Evolutionary conservation across 2,113 vertebrate genomes (phyloP), one percentile per base, ranked within the genome.

Genomic region (Oryzias curvinotus): DNA sequence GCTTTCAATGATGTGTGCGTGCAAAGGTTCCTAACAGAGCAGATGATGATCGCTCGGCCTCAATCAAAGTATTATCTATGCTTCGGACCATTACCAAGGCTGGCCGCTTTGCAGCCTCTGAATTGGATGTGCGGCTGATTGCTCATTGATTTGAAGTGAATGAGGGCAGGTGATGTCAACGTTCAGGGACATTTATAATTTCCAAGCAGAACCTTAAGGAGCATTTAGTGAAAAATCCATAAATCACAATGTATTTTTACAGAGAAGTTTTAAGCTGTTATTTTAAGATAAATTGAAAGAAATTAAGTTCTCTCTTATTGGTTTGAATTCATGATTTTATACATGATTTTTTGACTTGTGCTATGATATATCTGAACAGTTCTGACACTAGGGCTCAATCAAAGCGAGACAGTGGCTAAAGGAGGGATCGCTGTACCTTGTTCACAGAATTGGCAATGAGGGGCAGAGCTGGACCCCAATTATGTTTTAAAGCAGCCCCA

Each of bases 121-220:
- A 78, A 85, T 84, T 77, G 66, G 65, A 81, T 25, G 72, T 74
- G 78, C 65, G 67, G 56, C 51, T 72, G 84, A 81, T 79, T 85
- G 75, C 71, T 51, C 82, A 67, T 84, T 79, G 75, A 82, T 71
- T 83, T 68, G 56, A 30, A 65, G 77, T 15, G 65, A 82, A 62
- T 14, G 62, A 84, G 69, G 78, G 63, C 53, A 56, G 47, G n/a
- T 56, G 65, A 52, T 36, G 68, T 80, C 72, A 65, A 70, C 58
- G 14, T 76, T 68, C 52, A 74, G 57, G 54, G 69, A 75, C 77
- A 75, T 57, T 67, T 56, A 52, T 57, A 47, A 57, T 66, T 65
- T 17, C 0, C 1, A 16, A 46, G 56, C 16, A 44, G 68, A 52
- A 19, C 46, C 17, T 14, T 5, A 36, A 12, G 44, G 30, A 56